phyloP scores from a whole-genome alignment of 2,113 vertebrate genomes.

The Empidonax traillii region DNA sequence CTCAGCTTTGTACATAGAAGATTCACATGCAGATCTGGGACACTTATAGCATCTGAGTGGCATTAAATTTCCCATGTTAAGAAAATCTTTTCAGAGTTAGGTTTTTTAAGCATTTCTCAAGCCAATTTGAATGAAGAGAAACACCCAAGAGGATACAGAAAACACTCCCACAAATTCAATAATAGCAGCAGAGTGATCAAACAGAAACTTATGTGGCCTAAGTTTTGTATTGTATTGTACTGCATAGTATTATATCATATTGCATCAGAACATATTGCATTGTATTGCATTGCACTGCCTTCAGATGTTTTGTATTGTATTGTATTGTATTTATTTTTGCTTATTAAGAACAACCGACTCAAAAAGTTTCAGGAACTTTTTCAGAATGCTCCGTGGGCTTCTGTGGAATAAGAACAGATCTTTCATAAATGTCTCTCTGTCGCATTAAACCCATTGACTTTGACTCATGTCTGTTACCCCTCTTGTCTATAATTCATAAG shows the following conservation, averaged over 20 bases:
- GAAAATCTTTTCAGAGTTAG: background rate
- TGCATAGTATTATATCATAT: no score
- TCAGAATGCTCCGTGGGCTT: background rate
- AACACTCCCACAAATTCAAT: background rate
- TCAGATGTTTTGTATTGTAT: background rate
- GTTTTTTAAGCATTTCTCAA: background rate
- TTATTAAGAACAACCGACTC: background rate
- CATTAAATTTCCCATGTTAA: background rate
- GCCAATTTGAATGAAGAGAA: background rate
- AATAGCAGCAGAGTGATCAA: background rate
- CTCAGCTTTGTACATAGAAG: background rate
- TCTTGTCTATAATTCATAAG: background rate
- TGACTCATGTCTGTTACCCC: background rate
- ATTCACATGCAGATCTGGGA: background rate
- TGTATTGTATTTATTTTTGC: background rate
- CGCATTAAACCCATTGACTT: background rate
- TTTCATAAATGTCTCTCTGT: background rate
- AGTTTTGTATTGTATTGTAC: background rate
- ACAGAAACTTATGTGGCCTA: background rate
- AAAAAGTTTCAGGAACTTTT: background rate
- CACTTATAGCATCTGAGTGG: background rate
- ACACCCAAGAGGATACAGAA: background rate
- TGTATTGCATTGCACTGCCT: background rate
- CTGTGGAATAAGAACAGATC: background rate
- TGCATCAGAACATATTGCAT: background rate